A percentile compares a stretch with the other conserved stretches of the same genome.
Conservation (phyloP, 53 echinoderm and acorn worm genomes). For the Echinarachnius parma region DNA sequence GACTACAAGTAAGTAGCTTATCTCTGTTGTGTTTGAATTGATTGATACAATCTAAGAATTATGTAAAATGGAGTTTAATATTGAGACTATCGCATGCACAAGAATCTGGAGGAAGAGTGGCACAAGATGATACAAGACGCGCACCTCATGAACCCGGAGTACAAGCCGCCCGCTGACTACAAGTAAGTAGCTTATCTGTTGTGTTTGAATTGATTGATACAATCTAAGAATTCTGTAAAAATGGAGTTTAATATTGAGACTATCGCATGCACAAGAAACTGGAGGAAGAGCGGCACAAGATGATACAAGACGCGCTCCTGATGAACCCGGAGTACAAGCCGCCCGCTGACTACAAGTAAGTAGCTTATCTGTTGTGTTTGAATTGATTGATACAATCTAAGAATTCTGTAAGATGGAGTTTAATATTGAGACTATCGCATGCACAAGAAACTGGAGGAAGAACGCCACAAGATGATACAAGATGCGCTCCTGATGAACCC, state of each 20-base stretch:
- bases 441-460: constrained; percentile 93
- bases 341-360: constrained; percentile 98
- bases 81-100: constrained; percentile 92
- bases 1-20: constrained; percentile 98
- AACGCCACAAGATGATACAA: constrained; percentile 80
- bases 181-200: no score
- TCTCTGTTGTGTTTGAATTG: no score
- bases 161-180: constrained; percentile 97
- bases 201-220: no score
- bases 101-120: constrained; percentile 95
- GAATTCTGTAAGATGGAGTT: no score
- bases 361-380: no score
- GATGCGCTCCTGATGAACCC: constrained; percentile 74
- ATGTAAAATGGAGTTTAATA: no score
- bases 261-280: constrained; percentile 95
- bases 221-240: no score
- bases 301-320: constrained; percentile 74
- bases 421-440: constrained; percentile 96
- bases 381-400: no score
- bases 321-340: constrained; percentile 94
- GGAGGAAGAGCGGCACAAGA: constrained; percentile 87
- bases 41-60: no score
- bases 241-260: no score
- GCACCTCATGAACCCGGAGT: constrained; percentile 70
- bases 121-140: constrained; percentile 86